Evolutionary conservation across 2,113 vertebrate genomes (phyloP).

Genomic region (Tricholaema leucomelas): DNA sequence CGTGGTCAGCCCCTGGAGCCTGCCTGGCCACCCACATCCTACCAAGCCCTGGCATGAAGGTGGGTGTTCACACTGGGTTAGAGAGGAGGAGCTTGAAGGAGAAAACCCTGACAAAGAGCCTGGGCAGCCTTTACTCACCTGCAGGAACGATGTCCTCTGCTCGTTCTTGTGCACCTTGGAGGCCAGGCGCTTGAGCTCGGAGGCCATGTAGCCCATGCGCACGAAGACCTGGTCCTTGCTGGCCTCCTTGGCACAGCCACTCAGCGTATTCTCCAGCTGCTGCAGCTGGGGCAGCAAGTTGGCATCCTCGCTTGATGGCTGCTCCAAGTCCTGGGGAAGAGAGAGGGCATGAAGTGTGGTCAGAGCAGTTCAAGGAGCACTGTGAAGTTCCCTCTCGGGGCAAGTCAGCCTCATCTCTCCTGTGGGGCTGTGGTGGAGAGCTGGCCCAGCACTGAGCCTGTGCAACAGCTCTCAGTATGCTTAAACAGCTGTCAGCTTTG

Average conservation of each 20-base stretch:
- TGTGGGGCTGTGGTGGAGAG: not conserved
- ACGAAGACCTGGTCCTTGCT: conserved; percentile 91
- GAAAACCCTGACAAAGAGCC: not conserved
- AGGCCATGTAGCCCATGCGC: conserved; percentile 93
- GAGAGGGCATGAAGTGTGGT: accelerated
- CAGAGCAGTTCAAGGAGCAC: not conserved
- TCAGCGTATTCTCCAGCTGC: conserved; percentile 91
- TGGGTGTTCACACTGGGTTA: not conserved
- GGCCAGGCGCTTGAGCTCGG: conserved; percentile 95
- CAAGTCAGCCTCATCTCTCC: not conserved
- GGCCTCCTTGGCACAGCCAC: conserved; percentile 90
- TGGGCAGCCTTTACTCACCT: conserved; percentile 73
- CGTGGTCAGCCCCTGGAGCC: not conserved
- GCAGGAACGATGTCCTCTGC: conserved; percentile 90
- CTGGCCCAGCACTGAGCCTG: not conserved
- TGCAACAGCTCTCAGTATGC: accelerated
- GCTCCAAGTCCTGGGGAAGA: conserved; percentile 66
- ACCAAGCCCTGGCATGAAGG: not conserved
- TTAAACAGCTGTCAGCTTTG: not conserved
- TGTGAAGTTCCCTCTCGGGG: not conserved
- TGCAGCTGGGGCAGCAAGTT: conserved; percentile 91
- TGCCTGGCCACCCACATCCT: not conserved
- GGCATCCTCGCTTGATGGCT: conserved; percentile 79
- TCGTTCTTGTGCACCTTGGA: conserved; percentile 97
- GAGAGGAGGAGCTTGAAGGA: not conserved